Base-by-base conservation (phyloP, 1,140 invertebrate genomes). In the Drosophila equinoxialis region DNA sequence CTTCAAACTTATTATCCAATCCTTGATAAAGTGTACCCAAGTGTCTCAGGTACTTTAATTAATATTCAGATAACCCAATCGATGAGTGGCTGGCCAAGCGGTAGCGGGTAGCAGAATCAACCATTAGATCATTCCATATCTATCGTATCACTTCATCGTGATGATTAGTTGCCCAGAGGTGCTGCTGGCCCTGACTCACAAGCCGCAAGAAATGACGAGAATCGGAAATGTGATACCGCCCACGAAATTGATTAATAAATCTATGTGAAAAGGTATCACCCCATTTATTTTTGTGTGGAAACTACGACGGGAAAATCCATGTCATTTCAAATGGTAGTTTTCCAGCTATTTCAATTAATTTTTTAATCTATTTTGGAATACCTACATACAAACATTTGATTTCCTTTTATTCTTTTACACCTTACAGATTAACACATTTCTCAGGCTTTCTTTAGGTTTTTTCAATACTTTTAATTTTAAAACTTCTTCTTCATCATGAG, bases 1-100 rank as follows among this genome's bases (percentile, higher is more conserved):
- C 55, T 65, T 59, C 69, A 45, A 26, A 14, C 42, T 48, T 58
- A 72, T 39, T 42, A 37, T 35, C 57, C 57, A 59, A n/a, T 20
- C 20, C 10, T 20, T 51, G 45, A 51, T 51, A 51, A 51, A 51
- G 45, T 51, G 7, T 20, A 51, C 8, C 37, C 37, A 39, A 10
- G 10, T 23, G 35, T 8, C 17, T 14, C 17, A 23, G 17, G 17
- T 23, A 51, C 45, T 51, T 51, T 51, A 51, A 51, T 51, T 51
- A 51, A 51, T 51, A 51, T 51, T 51, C 17, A 51, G 45, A 51
- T 51, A 51, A 51, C 17, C 17, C 30, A 6, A 11, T 37, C 6
- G 2, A 37, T 11, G 45, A 51, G 20, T 51, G 17, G 17, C 17
- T 51, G 17, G 17, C 17, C 17, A 51, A 6, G 6, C 7, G 45